Base-by-base conservation (phyloP, 2,888 invertebrate genomes). In the Serrognathus titanus region DNA sequence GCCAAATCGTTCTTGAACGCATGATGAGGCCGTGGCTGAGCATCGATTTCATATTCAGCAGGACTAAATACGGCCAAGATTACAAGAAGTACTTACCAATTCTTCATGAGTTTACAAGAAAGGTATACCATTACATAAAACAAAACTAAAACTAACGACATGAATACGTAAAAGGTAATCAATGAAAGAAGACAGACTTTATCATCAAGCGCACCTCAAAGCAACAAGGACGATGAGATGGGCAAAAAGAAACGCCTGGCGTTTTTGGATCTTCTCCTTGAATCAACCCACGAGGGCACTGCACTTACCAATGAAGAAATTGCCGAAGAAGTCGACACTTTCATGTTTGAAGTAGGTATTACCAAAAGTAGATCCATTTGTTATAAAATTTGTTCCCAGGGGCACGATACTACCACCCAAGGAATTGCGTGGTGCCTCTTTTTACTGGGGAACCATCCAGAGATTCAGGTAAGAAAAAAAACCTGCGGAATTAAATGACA, bases 321-420 rank as follows among this genome's bases (percentile, higher is more conserved):
- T 9, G 58, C 71, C 55, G 71, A 71, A 62, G 70, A 72, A 62
- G 71, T 71, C 1, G 71, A 72, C 54, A 72, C 72, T 2, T 72
- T 72, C 53, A 71, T 72, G 70, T 71, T 71, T 63, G 72, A 69
- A 60, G 71, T 71, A 61, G 37, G 4, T 11, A 3, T 20, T 16
- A 49, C 37, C 11, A 13, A 24, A 41, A 31, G 16, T 16, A 31
- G 24, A 31, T 7, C 24, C 0, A 3, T 7, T 31, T 7, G 4
- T 31, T 31, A 2, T 31, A 31, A 31, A 31, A 31, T 52, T 47
- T 64, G 54, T 12, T 50, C 57, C 39, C 58, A 71, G 69, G 72
- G 72, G 2, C 70, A 71, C 35, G 69, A 73, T 57, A 73, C 72
- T 35, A 72, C 70, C 48, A 68, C 72, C 13, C 65, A 71, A n/a